phyloP scores from a whole-genome alignment of 53 echinoderm and acorn worm genomes.

The Henricia sp. region DNA sequence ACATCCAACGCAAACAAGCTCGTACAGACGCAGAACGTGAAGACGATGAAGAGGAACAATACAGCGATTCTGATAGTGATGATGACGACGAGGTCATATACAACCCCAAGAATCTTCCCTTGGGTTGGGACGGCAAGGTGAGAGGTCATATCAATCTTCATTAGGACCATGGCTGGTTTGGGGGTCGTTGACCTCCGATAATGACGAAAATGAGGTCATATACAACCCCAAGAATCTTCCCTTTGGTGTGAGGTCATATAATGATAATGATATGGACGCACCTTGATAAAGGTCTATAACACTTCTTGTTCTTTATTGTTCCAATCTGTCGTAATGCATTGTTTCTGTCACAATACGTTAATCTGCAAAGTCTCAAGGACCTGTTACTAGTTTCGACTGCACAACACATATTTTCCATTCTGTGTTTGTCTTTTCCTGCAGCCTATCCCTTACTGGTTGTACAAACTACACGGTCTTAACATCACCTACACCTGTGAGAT shows the following conservation, averaged over 20 bases:
- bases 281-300: no score
- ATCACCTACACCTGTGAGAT: constrained; percentile 98
- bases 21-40: constrained; percentile 92
- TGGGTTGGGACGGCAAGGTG: constrained; percentile 99
- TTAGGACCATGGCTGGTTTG: no score
- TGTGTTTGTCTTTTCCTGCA: constrained; percentile 43
- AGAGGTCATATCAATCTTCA: no score
- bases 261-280: no score
- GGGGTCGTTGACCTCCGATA: no score
- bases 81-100: constrained; percentile 99
- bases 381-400: no score
- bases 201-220: constrained; percentile 97
- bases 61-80: constrained; percentile 95
- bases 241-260: constrained; percentile 63
- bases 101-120: constrained; percentile 98
- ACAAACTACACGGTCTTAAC: constrained; percentile 98
- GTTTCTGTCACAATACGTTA: no score
- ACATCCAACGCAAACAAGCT: constrained; percentile 97
- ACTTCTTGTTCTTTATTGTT: no score
- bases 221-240: constrained; percentile 99
- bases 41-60: constrained; percentile 90
- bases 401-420: neutral
- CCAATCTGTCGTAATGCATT: no score
- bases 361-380: no score
- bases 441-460: constrained; percentile 99